A percentile compares a stretch with the other conserved stretches of the same genome.
These are phyloP conservation scores for Eupleurogrammus muticus DNA, from an alignment of 2,797 vertebrate genomes.

Conservation along the genomic window DNA sequence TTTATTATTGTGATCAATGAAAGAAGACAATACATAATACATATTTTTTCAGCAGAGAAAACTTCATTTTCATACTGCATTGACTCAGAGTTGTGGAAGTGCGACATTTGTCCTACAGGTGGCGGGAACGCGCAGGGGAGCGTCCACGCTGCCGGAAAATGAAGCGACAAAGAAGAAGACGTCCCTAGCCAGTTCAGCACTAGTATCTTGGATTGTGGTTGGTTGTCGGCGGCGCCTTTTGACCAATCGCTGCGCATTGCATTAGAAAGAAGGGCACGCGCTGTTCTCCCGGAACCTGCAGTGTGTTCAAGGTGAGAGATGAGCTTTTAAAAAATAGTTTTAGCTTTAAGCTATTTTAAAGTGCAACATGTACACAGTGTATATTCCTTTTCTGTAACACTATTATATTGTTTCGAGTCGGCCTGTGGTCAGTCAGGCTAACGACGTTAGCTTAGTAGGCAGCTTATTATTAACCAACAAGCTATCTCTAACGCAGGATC, in stretches of 20 bases:
- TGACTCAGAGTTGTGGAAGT: too few relatives aligned
- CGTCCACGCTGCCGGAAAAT: too few relatives aligned
- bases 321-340: too few relatives aligned
- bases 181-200: accelerated
- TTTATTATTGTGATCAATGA: too few relatives aligned
- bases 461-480: conserved; percentile 3
- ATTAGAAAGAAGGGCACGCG: conserved; percentile 6
- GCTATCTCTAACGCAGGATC: neutral
- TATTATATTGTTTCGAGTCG: neutral
- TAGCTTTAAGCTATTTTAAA: too few relatives aligned
- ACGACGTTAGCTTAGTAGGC: neutral
- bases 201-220: conserved; percentile 63
- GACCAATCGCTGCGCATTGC: conserved; percentile 63
- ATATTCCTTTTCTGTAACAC: neutral
- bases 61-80: too few relatives aligned
- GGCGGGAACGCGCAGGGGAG: too few relatives aligned
- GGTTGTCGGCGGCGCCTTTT: conserved; percentile 31
- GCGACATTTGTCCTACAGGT: too few relatives aligned
- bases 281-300: neutral
- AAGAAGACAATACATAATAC: too few relatives aligned
- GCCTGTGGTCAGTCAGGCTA: neutral
- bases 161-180: too few relatives aligned
- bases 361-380: neutral
- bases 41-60: too few relatives aligned
- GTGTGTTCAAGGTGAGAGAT: conserved; percentile 76